phyloP scores from a whole-genome alignment of 2,113 vertebrate species.

The Onychostoma macrolepis region DNA sequence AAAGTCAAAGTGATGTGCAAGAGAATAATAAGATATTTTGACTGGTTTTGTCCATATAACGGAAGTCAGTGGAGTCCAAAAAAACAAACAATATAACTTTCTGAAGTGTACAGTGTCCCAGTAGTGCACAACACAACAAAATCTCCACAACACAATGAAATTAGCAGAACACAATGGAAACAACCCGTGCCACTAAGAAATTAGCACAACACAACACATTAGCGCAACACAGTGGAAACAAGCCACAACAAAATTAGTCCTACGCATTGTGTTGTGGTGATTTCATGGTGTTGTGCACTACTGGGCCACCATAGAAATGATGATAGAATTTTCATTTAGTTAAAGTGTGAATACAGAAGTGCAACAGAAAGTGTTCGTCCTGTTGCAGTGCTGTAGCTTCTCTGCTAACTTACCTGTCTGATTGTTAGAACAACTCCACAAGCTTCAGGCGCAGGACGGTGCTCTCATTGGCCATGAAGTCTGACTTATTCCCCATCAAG shows the following conservation, averaged over 20 bases:
- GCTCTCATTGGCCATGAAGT: constrained; percentile 62
- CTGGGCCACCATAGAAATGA: neutral
- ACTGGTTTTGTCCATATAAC: neutral
- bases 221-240: no score
- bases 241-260: no score
- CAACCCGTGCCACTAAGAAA: no score
- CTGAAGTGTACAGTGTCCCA: no score
- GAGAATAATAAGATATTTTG: neutral
- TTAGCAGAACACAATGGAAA: no score
- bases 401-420: constrained; percentile 50
- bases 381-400: neutral
- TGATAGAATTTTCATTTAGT: neutral
- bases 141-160: neutral
- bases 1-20: neutral
- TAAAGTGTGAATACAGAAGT: neutral
- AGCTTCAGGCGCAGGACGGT: constrained; percentile 62
- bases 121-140: no score
- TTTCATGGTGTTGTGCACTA: no score
- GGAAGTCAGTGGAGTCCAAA: neutral
- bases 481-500: constrained; percentile 69
- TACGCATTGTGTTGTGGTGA: no score
- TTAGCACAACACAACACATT: no score
- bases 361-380: neutral
- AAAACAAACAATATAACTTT: no score
- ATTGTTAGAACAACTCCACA: constrained; percentile 62